Percentiles rank a stretch among this genome's conserved stretches.
Evolutionary conservation across 2,797 vertebrate species (phyloP).

Genomic region (Oryzias sinensis): DNA sequence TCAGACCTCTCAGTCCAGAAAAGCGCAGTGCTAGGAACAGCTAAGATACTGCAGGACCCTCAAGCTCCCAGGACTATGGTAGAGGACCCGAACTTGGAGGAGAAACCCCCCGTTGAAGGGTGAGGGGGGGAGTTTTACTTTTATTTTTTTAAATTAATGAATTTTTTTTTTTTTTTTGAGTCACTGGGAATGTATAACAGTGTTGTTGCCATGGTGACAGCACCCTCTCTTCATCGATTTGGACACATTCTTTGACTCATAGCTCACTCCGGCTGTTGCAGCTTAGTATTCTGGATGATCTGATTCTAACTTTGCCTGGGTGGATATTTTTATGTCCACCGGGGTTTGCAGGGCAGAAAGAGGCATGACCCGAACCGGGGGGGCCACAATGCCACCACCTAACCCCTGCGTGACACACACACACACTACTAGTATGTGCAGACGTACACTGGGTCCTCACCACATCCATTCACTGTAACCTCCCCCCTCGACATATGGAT

Average conservation of each 20-base stretch:
- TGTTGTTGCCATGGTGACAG: conserved; percentile 20
- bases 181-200: neutral
- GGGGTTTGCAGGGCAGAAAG: conserved; percentile 41
- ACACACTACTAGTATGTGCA: neutral
- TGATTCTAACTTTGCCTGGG: conserved; percentile 15
- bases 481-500: conserved; percentile 53
- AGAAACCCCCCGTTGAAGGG: too few relatives aligned
- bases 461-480: conserved; percentile 42
- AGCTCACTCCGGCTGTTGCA: conserved; percentile 23
- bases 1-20: too few relatives aligned
- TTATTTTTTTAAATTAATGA: too few relatives aligned
- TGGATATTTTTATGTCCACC: conserved; percentile 21
- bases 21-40: too few relatives aligned
- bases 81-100: too few relatives aligned
- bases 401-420: conserved; percentile 48
- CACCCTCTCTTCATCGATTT: conserved; percentile 9
- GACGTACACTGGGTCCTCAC: conserved; percentile 23
- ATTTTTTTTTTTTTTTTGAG: too few relatives aligned
- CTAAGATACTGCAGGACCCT: too few relatives aligned
- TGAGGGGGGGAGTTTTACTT: too few relatives aligned
- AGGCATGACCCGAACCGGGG: conserved; percentile 47
- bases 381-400: conserved; percentile 61
- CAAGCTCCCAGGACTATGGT: too few relatives aligned
- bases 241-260: conserved; percentile 24
- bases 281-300: conserved; percentile 27